Evolutionary conservation across 2,888 invertebrate species (phyloP).

Genomic region (Platycnemis pennipes): DNA sequence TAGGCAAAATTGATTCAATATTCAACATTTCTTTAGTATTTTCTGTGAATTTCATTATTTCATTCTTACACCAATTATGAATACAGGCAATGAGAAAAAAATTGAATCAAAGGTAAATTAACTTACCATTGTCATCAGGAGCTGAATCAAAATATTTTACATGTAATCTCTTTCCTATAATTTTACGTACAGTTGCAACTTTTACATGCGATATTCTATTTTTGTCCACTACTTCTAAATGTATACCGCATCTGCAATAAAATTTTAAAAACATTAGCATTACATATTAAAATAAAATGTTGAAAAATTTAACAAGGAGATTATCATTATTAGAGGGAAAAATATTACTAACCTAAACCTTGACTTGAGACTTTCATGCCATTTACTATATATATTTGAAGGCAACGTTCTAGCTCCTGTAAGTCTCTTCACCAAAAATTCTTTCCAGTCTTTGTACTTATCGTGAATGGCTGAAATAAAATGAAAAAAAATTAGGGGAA

Average conservation of each 20-base stretch:
- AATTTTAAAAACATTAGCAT: too few relatives aligned
- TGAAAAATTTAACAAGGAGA: background rate
- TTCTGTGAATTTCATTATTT: too few relatives aligned
- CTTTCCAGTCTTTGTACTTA: slow-evolving; percentile 97
- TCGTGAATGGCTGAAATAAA: slow-evolving; percentile 87
- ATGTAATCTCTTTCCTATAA: slow-evolving; percentile 94
- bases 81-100: too few relatives aligned
- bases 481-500: background rate
- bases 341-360: slow-evolving; percentile 82
- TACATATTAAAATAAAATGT: too few relatives aligned
- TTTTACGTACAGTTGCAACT: slow-evolving; percentile 93
- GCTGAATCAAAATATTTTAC: slow-evolving; percentile 93
- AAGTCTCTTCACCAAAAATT: slow-evolving; percentile 93
- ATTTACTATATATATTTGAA: slow-evolving; percentile 94
- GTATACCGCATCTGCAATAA: slow-evolving; percentile 85
- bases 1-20: too few relatives aligned
- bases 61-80: too few relatives aligned
- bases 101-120: too few relatives aligned
- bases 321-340: too few relatives aligned
- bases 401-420: slow-evolving; percentile 98
- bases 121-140: slow-evolving; percentile 85
- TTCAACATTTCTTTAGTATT: too few relatives aligned
- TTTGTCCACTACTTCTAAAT: slow-evolving; percentile 97
- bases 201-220: slow-evolving; percentile 96
- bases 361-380: slow-evolving; percentile 91